These are phyloP conservation scores for Porites divaricata DNA, from an alignment of 92 coral and sea anemone genomes.

Conservation along the genomic window DNA sequence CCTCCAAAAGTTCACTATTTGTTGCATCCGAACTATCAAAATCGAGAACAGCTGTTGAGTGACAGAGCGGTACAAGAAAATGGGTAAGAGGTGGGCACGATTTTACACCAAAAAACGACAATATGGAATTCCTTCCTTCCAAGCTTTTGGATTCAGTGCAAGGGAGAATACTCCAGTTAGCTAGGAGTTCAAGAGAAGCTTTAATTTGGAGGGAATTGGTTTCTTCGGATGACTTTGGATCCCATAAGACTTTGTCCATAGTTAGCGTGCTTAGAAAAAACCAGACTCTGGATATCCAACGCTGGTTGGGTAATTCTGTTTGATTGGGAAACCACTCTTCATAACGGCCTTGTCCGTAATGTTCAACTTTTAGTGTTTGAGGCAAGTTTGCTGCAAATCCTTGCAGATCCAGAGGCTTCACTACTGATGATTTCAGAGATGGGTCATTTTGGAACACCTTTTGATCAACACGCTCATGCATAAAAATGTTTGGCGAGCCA, in stretches of 20 bases:
- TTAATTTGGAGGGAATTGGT: slow-evolving; percentile 16
- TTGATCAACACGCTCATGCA: slow-evolving; percentile 16
- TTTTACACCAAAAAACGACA: background rate
- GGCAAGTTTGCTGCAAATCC: slow-evolving; percentile 30
- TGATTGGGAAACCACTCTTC: slow-evolving; percentile 18
- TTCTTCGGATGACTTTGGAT: slow-evolving; percentile 1
- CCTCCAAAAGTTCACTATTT: background rate
- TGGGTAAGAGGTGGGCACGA: slow-evolving; percentile 5
- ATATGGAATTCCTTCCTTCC: background rate
- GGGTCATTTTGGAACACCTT: background rate
- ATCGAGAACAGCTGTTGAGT: slow-evolving; percentile 50
- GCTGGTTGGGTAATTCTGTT: background rate
- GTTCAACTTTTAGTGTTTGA: background rate
- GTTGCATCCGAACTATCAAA: background rate
- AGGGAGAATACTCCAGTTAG: slow-evolving; percentile 72
- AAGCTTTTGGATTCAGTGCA: slow-evolving; percentile 28
- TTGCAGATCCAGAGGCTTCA: slow-evolving; percentile 19
- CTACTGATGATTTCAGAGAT: background rate
- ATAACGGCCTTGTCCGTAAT: background rate
- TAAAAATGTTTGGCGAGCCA: slow-evolving; percentile 45
- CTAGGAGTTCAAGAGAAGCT: slow-evolving; percentile 40
- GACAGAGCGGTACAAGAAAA: slow-evolving; percentile 53
- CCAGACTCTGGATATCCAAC: slow-evolving; percentile 26
- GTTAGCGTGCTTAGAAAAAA: background rate
- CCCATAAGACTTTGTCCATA: background rate